Evolutionary conservation across 1,140 invertebrate species (phyloP).

Genomic region (Aphaenogaster ashmeadi): DNA sequence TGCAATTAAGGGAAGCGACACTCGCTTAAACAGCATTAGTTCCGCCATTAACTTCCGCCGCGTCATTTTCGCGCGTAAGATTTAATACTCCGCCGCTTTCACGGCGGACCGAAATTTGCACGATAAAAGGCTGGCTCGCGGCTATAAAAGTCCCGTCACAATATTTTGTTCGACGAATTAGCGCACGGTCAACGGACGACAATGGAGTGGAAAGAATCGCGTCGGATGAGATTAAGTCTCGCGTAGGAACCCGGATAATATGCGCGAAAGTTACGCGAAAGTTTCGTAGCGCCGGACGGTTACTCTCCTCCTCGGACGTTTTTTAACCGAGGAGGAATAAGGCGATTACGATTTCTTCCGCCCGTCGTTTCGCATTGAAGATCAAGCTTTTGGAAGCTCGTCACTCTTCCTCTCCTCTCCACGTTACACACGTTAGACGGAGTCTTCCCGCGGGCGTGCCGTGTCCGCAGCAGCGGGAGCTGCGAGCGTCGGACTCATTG

Average conservation of each 20-base stretch:
- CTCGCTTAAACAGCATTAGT: conserved; percentile 16
- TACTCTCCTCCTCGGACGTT: neutral
- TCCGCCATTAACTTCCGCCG: neutral
- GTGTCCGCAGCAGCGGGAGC: neutral
- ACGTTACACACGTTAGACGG: neutral
- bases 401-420: neutral
- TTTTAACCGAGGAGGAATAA: conserved; percentile 50
- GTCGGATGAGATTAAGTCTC: conserved; percentile 39
- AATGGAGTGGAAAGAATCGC: conserved; percentile 21
- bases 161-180: conserved; percentile 36
- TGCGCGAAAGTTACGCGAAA: conserved; percentile 34
- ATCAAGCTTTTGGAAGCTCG: conserved; percentile 42
- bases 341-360: conserved; percentile 52
- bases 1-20: neutral
- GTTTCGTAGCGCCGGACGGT: neutral
- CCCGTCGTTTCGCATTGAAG: conserved; percentile 57
- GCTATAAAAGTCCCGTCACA: conserved; percentile 5
- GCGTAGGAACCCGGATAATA: conserved; percentile 42
- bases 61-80: conserved; percentile 4
- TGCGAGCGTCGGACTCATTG: conserved; percentile 31
- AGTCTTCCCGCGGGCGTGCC: neutral
- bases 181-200: conserved; percentile 2
- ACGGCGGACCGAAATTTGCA: conserved; percentile 11
- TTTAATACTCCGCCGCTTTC: conserved; percentile 18
- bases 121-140: neutral